Evolutionary conservation across 1,140 invertebrate genomes (phyloP), one percentile per base, ranked within the genome.

Genomic region (Globodera ellingtonae): DNA sequence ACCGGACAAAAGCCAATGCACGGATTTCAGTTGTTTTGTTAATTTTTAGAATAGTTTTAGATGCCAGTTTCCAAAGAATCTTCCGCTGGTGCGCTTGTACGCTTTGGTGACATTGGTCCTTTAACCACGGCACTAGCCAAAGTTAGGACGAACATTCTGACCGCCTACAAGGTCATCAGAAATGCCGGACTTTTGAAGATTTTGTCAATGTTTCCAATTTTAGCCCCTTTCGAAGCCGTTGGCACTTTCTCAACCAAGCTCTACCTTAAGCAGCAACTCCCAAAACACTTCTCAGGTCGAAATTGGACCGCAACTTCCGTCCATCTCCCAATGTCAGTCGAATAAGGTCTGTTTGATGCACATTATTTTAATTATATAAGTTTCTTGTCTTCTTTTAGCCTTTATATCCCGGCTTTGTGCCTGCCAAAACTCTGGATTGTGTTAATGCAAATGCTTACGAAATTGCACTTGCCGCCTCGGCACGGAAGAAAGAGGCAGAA

Each of bases 121-220:
- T 47, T 81, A 35, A 81, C 80, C 21, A 50, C 78, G 15, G 80
- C 80, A 46, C 46, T 81, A 4, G 65, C 67, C 47, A 81, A 81
- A 47, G 73, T 81, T 9, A 24, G 59, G 52, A 81, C 80, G 35
- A 81, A 80, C 67, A 72, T 81, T 21, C 80, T 65, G 8, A 70
- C 75, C 6, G 80, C 80, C 13, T 81, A 81, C 66, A 77, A 81
- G 72, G 47, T 77, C 50, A n/a, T 35, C 35, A 35, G 35, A 35
- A 35, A 35, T 35, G 69, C 15, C 8, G 46, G 21, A 47, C 21
- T 4, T n/a, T 69, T 67, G 24, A 0, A 67, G 69, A 35, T 35
- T 35, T 35, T 35, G n/a, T 3, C 35, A 35, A 8, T 66, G 13
- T 5, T 62, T 18, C 3, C 10, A 47, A 69, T 9, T 69, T 76